Evolutionary conservation across 1,140 invertebrate genomes (phyloP).

Genomic region (Calosoma granatense): DNA sequence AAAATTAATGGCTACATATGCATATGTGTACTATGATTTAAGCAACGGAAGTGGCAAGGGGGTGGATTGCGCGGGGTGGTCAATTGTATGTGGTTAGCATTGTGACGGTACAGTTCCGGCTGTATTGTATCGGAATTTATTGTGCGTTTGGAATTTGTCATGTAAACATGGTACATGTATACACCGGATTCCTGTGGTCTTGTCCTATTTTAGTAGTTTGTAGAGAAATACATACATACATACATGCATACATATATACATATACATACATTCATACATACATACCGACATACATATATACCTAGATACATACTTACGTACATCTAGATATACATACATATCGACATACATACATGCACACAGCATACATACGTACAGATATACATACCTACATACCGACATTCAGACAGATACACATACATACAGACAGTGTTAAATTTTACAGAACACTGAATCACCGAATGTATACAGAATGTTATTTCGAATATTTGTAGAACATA

Average conservation of each 20-base stretch:
- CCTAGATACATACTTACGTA: background rate
- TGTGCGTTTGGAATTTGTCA: background rate
- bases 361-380: background rate
- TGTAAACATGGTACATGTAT: background rate
- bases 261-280: conserved; percentile 3
- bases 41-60: no score
- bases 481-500: no score
- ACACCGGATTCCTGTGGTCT: background rate
- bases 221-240: background rate
- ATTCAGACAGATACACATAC: background rate
- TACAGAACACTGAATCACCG: no score
- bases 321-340: background rate
- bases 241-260: conserved; percentile 4
- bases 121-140: no score
- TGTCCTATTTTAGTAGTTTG: background rate
- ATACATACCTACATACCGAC: background rate
- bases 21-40: background rate
- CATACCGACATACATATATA: conserved; percentile 1
- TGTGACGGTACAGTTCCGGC: no score
- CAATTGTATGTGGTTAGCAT: no score
- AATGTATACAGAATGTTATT: no score
- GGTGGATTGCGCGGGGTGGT: no score
- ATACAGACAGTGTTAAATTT: background rate
- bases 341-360: background rate
- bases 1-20: background rate